Evolutionary conservation across 2,113 vertebrate genomes (phyloP), one percentile per base, ranked within the genome.

Genomic region (Lampris incognitus): DNA sequence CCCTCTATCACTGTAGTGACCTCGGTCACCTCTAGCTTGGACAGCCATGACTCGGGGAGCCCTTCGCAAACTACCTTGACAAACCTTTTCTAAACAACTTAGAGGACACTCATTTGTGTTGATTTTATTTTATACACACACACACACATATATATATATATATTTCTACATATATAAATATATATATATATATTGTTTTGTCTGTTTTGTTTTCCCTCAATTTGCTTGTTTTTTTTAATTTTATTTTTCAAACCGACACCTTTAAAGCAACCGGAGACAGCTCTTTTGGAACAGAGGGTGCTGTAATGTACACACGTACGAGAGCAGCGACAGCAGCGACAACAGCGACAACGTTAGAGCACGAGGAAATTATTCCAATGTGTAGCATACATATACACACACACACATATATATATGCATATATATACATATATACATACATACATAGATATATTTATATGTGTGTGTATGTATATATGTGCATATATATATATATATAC

Each of bases 21-120:
- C 89, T 95, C 98, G 89, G 97, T 97, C 95, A 97, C 97, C 95
- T 97, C 97, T 96, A 97, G 95, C 96, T 93, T 97, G 98, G 98
- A 99, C 98, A 97, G 97, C 96, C 97, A 96, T 94, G 97, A 98
- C 94, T 95, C 98, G 90, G 97, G 96, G 90, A 99, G 97, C 95
- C 97, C 98, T 95, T 97, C 98, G 85, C 98, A 98, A 96, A 99
- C 98, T 93, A 98, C 98, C 95, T 96, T 99, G 96, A 99, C 98
- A 91, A 99, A 97, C 94, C 97, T 99, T 97, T 99, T 99, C 96
- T 99, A 99, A 97, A 94, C 86, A 84, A 83, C 88, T 83, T 85
- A 68, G 81, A 91, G 85, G 66, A 83, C 85, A 89, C 83, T 86
- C 88, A 83, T 72, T 93, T 91, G 68, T 69, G 86, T 89, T 82